These are phyloP conservation scores for Cataglyphis hispanica DNA, from an alignment of 1,140 invertebrate species.

Conservation along the genomic window DNA sequence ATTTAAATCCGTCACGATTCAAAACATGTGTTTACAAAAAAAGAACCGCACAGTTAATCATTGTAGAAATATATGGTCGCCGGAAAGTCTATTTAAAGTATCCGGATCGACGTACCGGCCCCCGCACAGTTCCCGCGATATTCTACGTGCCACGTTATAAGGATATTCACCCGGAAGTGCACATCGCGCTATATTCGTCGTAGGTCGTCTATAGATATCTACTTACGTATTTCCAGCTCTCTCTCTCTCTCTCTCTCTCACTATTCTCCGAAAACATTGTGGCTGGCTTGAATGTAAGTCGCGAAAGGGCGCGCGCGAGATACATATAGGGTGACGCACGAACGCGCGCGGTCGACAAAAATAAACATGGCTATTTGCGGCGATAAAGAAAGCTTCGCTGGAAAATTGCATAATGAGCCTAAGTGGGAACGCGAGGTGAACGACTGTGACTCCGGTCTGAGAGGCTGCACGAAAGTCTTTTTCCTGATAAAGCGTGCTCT, in stretches of 20 bases:
- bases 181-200: constrained; percentile 71
- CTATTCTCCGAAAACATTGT: constrained; percentile 59
- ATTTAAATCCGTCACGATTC: not conserved
- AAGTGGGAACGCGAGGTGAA: constrained; percentile 64
- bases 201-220: constrained; percentile 74
- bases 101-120: constrained; percentile 35
- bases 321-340: constrained; percentile 64
- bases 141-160: constrained; percentile 47
- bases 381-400: constrained; percentile 64
- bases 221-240: constrained; percentile 50
- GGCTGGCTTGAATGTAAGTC: constrained; percentile 60
- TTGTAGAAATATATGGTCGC: not conserved
- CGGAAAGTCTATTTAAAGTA: constrained; percentile 53
- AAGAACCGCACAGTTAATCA: constrained; percentile 26
- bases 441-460: constrained; percentile 50
- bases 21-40: not conserved
- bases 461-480: constrained; percentile 8
- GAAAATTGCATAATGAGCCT: constrained; percentile 73
- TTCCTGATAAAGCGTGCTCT: not conserved
- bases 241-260: constrained; percentile 50
- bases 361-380: constrained; percentile 65
- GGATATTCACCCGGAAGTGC: constrained; percentile 76
- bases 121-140: constrained; percentile 39
- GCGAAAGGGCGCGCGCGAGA: constrained; percentile 68
- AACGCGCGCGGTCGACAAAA: constrained; percentile 40